Evolutionary conservation across 2,888 invertebrate genomes (phyloP).

Genomic region (Doris montereyensis): DNA sequence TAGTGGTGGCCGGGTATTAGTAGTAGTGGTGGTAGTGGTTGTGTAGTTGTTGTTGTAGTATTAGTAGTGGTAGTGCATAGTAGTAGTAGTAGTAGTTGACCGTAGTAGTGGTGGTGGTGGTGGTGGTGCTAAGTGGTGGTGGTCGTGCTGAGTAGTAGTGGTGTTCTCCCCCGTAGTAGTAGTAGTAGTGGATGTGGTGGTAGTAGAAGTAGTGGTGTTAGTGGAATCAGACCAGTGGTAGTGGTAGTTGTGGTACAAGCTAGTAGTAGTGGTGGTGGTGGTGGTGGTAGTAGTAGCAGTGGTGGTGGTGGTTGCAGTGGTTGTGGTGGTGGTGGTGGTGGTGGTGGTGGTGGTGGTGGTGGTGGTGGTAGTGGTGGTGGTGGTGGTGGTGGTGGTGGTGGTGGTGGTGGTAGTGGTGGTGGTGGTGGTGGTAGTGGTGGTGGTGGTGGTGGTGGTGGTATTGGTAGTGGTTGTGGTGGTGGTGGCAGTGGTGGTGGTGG

Average conservation of each 20-base stretch:
- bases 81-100: no score
- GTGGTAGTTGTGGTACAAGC: neutral
- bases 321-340: slow-evolving; percentile 7
- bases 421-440: slow-evolving; percentile 3
- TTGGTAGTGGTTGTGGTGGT: neutral
- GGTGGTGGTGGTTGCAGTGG: neutral
- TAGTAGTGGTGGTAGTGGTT: no score
- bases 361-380: neutral
- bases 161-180: no score
- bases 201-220: no score
- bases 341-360: neutral
- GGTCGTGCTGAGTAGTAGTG: no score
- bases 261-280: neutral
- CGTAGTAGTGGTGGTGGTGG: no score
- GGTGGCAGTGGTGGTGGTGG: slow-evolving; percentile 4
- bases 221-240: neutral
- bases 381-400: neutral
- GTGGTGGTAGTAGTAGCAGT: neutral
- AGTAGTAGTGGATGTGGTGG: no score
- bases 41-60: no score
- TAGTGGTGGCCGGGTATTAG: no score
- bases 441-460: neutral
- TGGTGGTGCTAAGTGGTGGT: no score
- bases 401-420: neutral
- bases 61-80: no score